Evolutionary conservation across 1,140 invertebrate genomes (phyloP), one percentile per base, ranked within the genome.

Genomic region (Lanistes nyassanus): DNA sequence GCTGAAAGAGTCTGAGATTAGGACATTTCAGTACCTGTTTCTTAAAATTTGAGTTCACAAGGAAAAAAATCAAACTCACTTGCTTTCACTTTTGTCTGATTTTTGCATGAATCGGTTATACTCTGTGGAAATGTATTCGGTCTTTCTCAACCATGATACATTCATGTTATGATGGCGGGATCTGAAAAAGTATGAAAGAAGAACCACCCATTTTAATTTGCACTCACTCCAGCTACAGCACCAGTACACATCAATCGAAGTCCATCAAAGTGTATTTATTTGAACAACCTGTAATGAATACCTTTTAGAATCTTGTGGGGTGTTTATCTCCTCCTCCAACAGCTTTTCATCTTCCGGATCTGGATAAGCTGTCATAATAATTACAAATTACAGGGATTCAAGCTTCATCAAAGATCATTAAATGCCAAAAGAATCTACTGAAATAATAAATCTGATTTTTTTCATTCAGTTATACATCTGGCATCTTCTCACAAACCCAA

Each of bases 121-220:
- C 91, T 99, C 98, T 37, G 98, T 89, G 6, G 98, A 99, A 86
- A 99, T 99, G 87, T 99, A 99, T 89, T 99, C 98, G 0, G 98
- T 99, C 85, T 98, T 94, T 68, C 98, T 76, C 67, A 88, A 73
- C 87, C 87, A 89, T 21, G 86, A 88, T 23, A 88, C 87, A 79
- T 83, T 86, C 62, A 81, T 86, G 53, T 84, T 85, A 76, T 87
- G 84, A 90, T 98, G 96, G 13, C 94, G 91, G 26, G 91, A 91
- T 67, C 90, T 88, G 76, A 72, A 82, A 82, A 75, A n/a, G n/a
- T n/a, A 13, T 26, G 23, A 51, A 70, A 31, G 42, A 51, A 13
- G 0, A 4, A 36, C 9, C 29, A 62, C 3, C 13, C 23, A 58
- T 21, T 58, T 29, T 29, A 5, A 58, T 21, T 5, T 58, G 56